Evolutionary conservation across 2,113 vertebrate genomes (phyloP), one percentile per base, ranked within the genome.

Genomic region (Sapajus apella): DNA sequence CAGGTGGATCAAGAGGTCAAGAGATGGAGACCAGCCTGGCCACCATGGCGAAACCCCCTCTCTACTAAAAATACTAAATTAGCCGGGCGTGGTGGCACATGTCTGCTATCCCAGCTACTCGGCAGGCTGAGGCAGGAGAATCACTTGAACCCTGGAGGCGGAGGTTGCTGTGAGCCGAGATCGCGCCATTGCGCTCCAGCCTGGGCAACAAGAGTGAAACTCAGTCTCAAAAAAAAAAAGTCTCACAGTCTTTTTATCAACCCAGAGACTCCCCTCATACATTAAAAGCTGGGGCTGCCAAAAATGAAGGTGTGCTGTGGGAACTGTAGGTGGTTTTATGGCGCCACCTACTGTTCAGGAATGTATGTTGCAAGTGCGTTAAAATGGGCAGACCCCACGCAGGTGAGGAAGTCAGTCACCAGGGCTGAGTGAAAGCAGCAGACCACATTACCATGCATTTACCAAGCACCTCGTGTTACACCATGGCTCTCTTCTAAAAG

Each of bases 281-380:
- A 27, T n/a, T 76, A 47, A 89, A 75, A 35, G 9, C 11, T 45
- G 20, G 30, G 43, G 32, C 23, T 8, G 23, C 10, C 12, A 20
- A 17, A 11, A 37, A 50, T 50, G 43, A 47, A 47, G 25, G 18
- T 72, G 58, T 25, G 43, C 18, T 27, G 27, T n/a, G 5, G 35
- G 32, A 66, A 47, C n/a, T 6, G 82, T 21, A 45, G 86, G 7
- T 18, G 27, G 30, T 73, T 96, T 93, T 47, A 3, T 85, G 93
- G 90, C 86, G 84, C 94, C 68, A 95, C 91, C 95, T 92, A 30
- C 79, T 85, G 80, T n/a, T 83, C 92, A 86, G 82, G 76, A 18
- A 3, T 89, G 66, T 35, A 79, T 0, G 50, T 90, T 73, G 92
- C 77, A 94, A 25, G 23, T 13, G 4, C 89, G 80, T 77, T n/a